Evolutionary conservation across 2,113 vertebrate species (phyloP).

Genomic region (Psittacula cyanocephala): DNA sequence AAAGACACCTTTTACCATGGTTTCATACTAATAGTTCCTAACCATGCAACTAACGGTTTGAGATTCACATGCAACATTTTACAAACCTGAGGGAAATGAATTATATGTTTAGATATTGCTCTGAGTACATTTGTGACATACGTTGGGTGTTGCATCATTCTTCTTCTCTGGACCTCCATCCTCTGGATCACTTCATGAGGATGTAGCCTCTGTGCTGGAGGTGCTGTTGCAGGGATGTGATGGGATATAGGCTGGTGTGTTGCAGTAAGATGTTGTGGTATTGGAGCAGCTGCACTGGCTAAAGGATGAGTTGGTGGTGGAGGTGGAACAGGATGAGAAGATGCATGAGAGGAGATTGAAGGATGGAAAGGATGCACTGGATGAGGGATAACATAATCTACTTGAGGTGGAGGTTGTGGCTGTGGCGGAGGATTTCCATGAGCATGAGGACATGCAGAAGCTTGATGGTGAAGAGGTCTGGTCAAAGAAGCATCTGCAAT

Average conservation of each 20-base stretch:
- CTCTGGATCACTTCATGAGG: conserved; percentile 96
- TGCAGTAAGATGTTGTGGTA: conserved; percentile 88
- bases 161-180: conserved; percentile 94
- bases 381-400: conserved; percentile 95
- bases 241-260: conserved; percentile 91
- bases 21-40: background rate
- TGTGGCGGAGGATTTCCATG: conserved; percentile 91
- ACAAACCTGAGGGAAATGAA: conserved; percentile 55
- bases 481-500: conserved; percentile 88
- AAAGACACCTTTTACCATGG: conserved; percentile 2
- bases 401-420: conserved; percentile 87
- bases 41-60: conserved; percentile 22
- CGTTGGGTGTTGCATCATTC: conserved; percentile 99
- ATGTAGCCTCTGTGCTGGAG: conserved; percentile 90
- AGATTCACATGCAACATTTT: conserved; percentile 30
- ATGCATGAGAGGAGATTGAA: conserved; percentile 85
- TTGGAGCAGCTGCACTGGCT: conserved; percentile 80
- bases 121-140: conserved; percentile 76
- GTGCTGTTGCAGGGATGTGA: conserved; percentile 88
- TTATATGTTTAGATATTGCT: conserved; percentile 53
- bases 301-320: conserved; percentile 88
- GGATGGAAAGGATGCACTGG: conserved; percentile 92
- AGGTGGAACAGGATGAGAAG: conserved; percentile 85
- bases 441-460: conserved; percentile 91
- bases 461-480: conserved; percentile 92